Evolutionary conservation across 2,888 invertebrate species (phyloP).

Genomic region (Anticlea derivata): DNA sequence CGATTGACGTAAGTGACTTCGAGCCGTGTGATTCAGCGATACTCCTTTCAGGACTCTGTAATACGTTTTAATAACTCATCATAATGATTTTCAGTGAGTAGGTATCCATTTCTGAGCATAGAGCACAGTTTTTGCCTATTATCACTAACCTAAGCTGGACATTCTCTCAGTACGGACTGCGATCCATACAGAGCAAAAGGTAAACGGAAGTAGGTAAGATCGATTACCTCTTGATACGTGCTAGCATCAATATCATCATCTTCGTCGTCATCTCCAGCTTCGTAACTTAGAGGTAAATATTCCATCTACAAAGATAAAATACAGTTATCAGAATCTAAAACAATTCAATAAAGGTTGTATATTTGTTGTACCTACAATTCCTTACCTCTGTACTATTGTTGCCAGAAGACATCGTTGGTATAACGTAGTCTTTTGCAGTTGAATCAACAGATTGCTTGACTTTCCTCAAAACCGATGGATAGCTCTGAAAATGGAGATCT

Average conservation of each 20-base stretch:
- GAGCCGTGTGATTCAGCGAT: slow-evolving; percentile 71
- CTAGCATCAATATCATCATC: slow-evolving; percentile 47
- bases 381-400: slow-evolving; percentile 55
- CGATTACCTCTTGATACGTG: slow-evolving; percentile 51
- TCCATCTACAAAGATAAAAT: slow-evolving; percentile 37
- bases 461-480: slow-evolving; percentile 72
- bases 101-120: no score
- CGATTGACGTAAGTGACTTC: slow-evolving; percentile 63
- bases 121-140: no score
- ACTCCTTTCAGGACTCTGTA: slow-evolving; percentile 68
- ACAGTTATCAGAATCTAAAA: background rate
- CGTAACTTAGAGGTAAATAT: slow-evolving; percentile 56
- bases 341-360: background rate
- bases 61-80: no score
- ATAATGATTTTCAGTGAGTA: no score
- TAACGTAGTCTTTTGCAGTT: slow-evolving; percentile 72
- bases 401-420: slow-evolving; percentile 65
- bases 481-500: slow-evolving; percentile 62
- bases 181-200: background rate
- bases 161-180: background rate
- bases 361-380: no score
- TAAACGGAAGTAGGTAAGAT: background rate
- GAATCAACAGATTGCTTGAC: slow-evolving; percentile 64
- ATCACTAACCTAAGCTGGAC: background rate
- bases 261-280: slow-evolving; percentile 62